Percentiles rank a stretch among this genome's conserved stretches.
phyloP scores from a whole-genome alignment of 2,888 invertebrate species.

The Deilephila porcellus region DNA sequence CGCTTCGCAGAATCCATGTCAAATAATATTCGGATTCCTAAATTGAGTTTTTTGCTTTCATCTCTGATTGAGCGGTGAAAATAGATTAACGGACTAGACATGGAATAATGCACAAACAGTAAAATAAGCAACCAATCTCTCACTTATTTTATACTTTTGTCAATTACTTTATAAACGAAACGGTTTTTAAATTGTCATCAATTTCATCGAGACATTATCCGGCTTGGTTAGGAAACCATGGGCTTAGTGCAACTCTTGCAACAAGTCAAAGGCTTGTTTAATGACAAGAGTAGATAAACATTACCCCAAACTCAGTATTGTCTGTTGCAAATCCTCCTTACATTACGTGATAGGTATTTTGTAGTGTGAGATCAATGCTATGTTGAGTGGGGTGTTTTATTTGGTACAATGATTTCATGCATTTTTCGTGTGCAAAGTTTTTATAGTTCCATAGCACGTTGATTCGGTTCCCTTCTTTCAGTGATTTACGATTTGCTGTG shows the following conservation, averaged over 20 bases:
- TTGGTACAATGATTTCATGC: constrained; percentile 10
- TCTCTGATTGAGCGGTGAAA: background rate
- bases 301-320: too few relatives aligned
- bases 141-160: too few relatives aligned
- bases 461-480: background rate
- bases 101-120: background rate
- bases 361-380: background rate
- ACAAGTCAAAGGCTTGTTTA: too few relatives aligned
- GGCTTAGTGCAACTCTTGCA: too few relatives aligned
- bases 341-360: background rate
- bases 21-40: constrained; percentile 44
- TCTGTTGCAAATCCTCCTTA: too few relatives aligned
- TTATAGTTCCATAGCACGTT: constrained; percentile 10
- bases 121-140: too few relatives aligned
- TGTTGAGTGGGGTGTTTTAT: background rate
- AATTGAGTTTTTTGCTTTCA: constrained; percentile 42
- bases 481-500: constrained; percentile 24
- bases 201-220: too few relatives aligned
- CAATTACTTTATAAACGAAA: too few relatives aligned
- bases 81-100: constrained; percentile 1
- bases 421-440: constrained; percentile 21
- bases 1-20: constrained; percentile 47
- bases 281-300: too few relatives aligned
- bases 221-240: too few relatives aligned
- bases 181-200: too few relatives aligned